Evolutionary conservation across 2,888 invertebrate species (phyloP), one percentile per base, ranked within the genome.

Genomic region (Pandemis cinnamomeana): DNA sequence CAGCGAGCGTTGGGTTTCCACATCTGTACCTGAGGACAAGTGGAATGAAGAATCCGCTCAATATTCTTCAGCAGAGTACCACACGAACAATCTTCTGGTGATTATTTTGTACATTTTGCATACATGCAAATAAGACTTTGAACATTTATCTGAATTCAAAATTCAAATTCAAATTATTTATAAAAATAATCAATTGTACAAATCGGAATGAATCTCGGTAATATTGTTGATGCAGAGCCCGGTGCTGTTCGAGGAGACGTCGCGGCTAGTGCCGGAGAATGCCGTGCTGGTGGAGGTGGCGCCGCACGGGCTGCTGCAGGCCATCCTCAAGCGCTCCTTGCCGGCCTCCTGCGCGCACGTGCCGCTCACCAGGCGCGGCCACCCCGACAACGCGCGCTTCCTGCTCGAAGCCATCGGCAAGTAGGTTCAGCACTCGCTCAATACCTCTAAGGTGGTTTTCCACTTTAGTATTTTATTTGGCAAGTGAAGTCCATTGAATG

Each of bases 231-330:
- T 88, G 97, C 15, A 94, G 86, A 96, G 91, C 73, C 95, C 96
- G 0, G 97, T 97, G 7, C 89, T 96, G 7, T 98, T 98, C 83
- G 97, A 98, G 84, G 98, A 98, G 87, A 97, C 97, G 0, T 93
- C 97, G 4, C 91, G 91, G 46, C 94, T 96, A 81, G 96, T 99
- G 67, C 98, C 98, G 0, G 91, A 95, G 11, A 96, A 97, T 82
- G 98, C 98, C 0, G 95, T 98, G 46, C 93, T 96, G 10, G 96
- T 99, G 70, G 99, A 99, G 89, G 96, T 99, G 75, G 98, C 98
- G 0, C 98, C 99, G 0, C 98, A 99, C 82, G 97, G 98, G 41
- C 94, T 99, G 20, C 95, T 99, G 73, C 98, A 98, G 87, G 97
- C 98, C 0, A 97, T 99, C 80, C 92, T 99, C 10, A 97, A 97